Evolutionary conservation across 2,113 vertebrate species (phyloP).

Genomic region (Lucifuga dentata): DNA sequence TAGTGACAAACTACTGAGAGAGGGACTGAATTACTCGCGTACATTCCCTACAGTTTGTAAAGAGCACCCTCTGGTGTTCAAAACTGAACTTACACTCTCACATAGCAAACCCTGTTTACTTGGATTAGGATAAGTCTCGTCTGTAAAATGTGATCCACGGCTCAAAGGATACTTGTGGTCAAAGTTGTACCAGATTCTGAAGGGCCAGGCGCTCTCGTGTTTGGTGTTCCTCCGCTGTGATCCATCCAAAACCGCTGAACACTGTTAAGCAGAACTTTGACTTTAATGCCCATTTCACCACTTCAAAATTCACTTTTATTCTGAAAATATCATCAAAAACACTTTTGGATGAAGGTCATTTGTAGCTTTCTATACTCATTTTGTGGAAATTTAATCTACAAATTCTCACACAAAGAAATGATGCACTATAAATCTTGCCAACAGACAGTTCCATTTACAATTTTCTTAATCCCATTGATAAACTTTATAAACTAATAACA

Average conservation of each 20-base stretch:
- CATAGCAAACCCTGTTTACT: no score
- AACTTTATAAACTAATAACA: no score
- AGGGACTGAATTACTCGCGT: not conserved
- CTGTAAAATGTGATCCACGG: not conserved
- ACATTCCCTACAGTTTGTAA: not conserved
- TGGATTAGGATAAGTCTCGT: no score
- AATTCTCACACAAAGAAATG: no score
- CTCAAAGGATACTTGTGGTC: slow-evolving; percentile 95
- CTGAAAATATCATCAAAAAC: no score
- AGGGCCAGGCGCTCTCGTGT: slow-evolving; percentile 95
- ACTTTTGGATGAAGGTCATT: no score
- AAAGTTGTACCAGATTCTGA: slow-evolving; percentile 98
- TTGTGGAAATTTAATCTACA: no score
- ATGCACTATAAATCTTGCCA: no score
- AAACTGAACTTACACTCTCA: not conserved
- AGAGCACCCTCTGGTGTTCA: slow-evolving; percentile 54
- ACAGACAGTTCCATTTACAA: no score
- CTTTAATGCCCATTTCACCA: not conserved
- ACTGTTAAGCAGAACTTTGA: slow-evolving; percentile 31
- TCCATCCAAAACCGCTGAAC: slow-evolving; percentile 80
- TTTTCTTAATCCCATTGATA: no score
- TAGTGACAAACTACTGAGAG: no score
- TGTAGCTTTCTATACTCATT: no score
- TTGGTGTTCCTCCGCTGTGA: slow-evolving; percentile 89
- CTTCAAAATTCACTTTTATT: not conserved